Evolutionary conservation across 2,113 vertebrate species (phyloP).

Genomic region (Fregetta grallaria): DNA sequence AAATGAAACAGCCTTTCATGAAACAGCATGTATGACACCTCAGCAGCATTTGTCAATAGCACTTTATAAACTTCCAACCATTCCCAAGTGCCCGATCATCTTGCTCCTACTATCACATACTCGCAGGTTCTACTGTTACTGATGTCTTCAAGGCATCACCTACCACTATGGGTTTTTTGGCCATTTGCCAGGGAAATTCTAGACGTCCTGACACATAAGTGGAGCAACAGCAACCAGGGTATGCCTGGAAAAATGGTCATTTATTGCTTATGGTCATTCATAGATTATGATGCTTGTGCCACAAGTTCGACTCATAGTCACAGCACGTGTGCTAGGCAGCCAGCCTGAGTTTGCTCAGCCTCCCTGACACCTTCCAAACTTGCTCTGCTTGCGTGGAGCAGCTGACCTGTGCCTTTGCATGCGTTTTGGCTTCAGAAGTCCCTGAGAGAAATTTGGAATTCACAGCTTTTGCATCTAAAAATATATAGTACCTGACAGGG

Average conservation of each 20-base stretch:
- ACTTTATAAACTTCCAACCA: not conserved
- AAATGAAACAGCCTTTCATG: not conserved
- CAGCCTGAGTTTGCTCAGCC: not conserved
- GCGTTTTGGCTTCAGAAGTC: not conserved
- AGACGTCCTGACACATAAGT: accelerated
- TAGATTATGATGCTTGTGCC: not conserved
- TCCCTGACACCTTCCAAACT: not conserved
- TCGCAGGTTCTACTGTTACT: not conserved
- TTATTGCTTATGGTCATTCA: not conserved
- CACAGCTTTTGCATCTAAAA: not conserved
- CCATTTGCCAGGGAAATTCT: not conserved
- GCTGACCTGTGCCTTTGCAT: not conserved
- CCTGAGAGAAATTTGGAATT: not conserved
- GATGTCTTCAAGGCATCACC: not conserved
- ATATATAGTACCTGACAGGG: not conserved
- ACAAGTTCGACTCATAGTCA: not conserved
- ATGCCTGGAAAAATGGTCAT: not conserved
- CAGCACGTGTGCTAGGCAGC: not conserved
- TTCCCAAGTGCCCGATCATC: not conserved
- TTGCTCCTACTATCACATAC: not conserved
- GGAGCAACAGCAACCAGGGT: not conserved
- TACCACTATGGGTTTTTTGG: not conserved
- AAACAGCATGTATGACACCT: not conserved
- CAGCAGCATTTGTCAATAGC: not conserved
- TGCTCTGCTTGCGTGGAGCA: not conserved